These are phyloP conservation scores for Oligia strigilis DNA, from an alignment of 2,888 invertebrate species.

Conservation along the genomic window DNA sequence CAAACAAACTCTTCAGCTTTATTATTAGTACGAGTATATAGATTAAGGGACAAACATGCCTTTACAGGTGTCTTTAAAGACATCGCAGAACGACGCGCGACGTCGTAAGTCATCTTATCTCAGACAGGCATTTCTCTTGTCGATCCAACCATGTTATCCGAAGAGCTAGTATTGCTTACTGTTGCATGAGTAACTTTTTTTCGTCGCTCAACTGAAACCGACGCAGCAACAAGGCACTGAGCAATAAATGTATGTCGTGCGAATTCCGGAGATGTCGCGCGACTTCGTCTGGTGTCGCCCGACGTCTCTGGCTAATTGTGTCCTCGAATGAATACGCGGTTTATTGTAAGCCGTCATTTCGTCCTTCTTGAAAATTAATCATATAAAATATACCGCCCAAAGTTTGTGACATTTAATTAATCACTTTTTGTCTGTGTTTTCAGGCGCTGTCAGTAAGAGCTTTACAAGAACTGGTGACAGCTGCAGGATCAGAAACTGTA, in stretches of 20 bases:
- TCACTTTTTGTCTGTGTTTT: conserved; percentile 34
- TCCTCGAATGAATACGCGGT: not conserved
- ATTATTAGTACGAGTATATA: too few relatives aligned
- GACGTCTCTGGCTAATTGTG: not conserved
- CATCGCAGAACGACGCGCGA: not conserved
- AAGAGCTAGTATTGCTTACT: too few relatives aligned
- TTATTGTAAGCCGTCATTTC: not conserved
- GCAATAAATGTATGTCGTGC: not conserved
- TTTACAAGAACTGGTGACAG: conserved; percentile 99
- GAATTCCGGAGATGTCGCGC: not conserved
- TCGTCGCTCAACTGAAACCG: not conserved
- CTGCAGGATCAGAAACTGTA: conserved; percentile 98
- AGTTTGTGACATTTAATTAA: not conserved
- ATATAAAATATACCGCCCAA: not conserved
- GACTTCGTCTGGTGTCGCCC: not conserved
- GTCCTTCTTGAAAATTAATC: not conserved
- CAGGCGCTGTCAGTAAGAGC: conserved; percentile 99
- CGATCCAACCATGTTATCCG: not conserved
- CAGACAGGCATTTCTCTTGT: not conserved
- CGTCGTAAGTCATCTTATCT: not conserved
- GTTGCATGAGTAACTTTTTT: not conserved
- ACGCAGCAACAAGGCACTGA: not conserved
- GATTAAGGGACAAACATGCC: not conserved
- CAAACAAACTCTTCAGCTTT: too few relatives aligned
- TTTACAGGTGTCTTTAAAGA: not conserved